Percentiles rank a stretch among this genome's conserved stretches.
Evolutionary conservation across 2,888 invertebrate species (phyloP).

Genomic region (Tanypteryx hageni): DNA sequence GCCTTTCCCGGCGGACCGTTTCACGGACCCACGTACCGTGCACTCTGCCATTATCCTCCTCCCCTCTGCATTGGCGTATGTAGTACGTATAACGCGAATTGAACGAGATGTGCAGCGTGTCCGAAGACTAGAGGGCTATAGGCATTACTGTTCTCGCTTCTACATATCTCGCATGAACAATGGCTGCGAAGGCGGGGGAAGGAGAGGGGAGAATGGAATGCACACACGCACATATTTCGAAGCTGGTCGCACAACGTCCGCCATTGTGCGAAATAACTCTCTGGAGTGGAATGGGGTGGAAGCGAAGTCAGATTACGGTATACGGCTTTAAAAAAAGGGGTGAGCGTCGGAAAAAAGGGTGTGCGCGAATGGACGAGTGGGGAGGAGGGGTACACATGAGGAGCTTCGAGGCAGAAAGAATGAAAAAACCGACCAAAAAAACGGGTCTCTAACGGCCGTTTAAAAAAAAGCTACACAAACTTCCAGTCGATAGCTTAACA

Average conservation of each 20-base stretch:
- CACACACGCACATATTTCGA: not conserved
- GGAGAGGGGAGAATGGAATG: not conserved
- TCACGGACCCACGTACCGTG: not conserved
- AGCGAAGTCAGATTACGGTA: not conserved
- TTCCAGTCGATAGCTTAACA: too few species aligned
- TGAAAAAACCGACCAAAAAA: too few species aligned
- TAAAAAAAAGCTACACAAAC: too few species aligned
- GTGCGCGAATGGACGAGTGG: not conserved
- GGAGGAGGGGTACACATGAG: too few species aligned
- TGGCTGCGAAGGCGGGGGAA: not conserved
- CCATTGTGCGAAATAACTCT: constrained; percentile 12
- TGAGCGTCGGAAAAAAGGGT: not conserved
- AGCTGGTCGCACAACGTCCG: constrained; percentile 23
- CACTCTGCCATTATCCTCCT: not conserved
- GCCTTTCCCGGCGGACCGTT: not conserved
- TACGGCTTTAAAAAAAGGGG: not conserved
- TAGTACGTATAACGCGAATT: not conserved
- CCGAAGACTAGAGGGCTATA: not conserved
- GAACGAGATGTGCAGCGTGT: not conserved
- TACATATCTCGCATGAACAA: not conserved
- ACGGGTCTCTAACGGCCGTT: too few species aligned
- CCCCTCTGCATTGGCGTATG: not conserved
- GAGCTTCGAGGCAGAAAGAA: too few species aligned
- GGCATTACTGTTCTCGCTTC: not conserved
- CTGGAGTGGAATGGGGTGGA: not conserved